These are phyloP conservation scores for Lethenteron camtschaticum DNA, from an alignment of 2,113 vertebrate genomes.

Conservation along the genomic window DNA sequence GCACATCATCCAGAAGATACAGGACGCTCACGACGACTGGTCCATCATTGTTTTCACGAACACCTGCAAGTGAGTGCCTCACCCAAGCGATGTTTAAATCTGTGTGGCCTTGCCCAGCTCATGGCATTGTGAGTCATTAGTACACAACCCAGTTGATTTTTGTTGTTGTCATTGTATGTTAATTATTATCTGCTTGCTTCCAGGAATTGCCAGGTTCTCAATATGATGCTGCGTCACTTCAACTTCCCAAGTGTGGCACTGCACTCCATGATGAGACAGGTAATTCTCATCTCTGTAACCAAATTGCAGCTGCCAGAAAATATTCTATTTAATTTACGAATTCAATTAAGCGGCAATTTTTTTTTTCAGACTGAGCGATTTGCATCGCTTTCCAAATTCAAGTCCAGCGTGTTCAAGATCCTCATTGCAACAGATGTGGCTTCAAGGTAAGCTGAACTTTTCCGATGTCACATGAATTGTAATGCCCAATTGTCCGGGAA, in stretches of 20 bases:
- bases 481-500: no score
- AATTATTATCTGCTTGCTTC: background rate
- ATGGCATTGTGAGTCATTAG: no score
- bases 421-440: constrained; percentile 80
- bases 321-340: background rate
- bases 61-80: constrained; percentile 66
- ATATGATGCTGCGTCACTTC: constrained; percentile 71
- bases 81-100: no score
- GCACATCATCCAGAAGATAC: constrained; percentile 62
- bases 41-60: constrained; percentile 76
- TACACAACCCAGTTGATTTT: background rate
- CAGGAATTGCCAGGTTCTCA: constrained; percentile 66
- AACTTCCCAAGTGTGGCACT: constrained; percentile 51
- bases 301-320: background rate
- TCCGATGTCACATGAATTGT: no score
- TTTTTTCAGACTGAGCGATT: constrained; percentile 49
- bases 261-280: constrained; percentile 97
- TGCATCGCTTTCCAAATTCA: constrained; percentile 69
- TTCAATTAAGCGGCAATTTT: background rate
- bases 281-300: constrained; percentile 8
- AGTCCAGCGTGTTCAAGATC: constrained; percentile 76
- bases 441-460: constrained; percentile 29
- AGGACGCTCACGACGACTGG: constrained; percentile 64
- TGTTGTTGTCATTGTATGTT: background rate
- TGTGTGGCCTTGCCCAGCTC: no score